A percentile compares a stretch with the other conserved stretches of the same genome.
These are phyloP conservation scores for Melanotaenia pygmaea DNA, from an alignment of 2,797 vertebrate genomes.

Conservation along the genomic window DNA sequence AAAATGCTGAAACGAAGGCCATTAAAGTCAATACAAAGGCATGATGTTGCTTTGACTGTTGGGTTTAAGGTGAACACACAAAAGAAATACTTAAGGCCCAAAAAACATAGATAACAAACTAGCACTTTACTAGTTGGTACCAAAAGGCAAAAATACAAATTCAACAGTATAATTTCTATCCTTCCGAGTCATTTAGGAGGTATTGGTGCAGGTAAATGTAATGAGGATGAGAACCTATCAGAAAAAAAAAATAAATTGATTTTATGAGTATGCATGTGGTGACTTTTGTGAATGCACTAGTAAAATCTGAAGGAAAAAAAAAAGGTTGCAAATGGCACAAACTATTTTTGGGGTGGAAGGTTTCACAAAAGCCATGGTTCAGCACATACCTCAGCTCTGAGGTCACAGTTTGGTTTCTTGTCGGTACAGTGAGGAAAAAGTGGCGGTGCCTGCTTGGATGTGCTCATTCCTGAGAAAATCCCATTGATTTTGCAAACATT, in stretches of 20 bases:
- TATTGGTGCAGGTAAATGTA: conserved; percentile 54
- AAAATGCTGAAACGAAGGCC: conserved; percentile 66
- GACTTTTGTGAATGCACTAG: conserved; percentile 60
- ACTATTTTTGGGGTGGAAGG: conserved; percentile 70
- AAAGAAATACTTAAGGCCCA: conserved; percentile 69
- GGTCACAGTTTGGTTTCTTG: conserved; percentile 75
- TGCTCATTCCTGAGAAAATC: conserved; percentile 79
- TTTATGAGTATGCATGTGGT: conserved; percentile 55
- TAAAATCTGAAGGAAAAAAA: conserved; percentile 48
- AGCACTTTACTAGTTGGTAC: conserved; percentile 66
- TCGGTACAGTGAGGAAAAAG: conserved; percentile 71
- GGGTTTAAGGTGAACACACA: conserved; percentile 56
- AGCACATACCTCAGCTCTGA: conserved; percentile 65
- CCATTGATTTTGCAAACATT: conserved; percentile 61
- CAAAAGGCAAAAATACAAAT: conserved; percentile 72
- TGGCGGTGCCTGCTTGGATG: conserved; percentile 65
- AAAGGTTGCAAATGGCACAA: conserved; percentile 69
- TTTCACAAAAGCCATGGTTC: conserved; percentile 67
- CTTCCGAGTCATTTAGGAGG: conserved; percentile 67
- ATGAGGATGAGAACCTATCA: conserved; percentile 48
- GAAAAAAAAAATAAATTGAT: conserved; percentile 48
- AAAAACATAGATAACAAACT: conserved; percentile 71
- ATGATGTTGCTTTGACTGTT: conserved; percentile 59
- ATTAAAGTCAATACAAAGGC: conserved; percentile 70
- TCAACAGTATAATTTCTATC: conserved; percentile 66